Conservation (phyloP, 1,140 invertebrate species). For the Conopomorpha cramerella region DNA sequence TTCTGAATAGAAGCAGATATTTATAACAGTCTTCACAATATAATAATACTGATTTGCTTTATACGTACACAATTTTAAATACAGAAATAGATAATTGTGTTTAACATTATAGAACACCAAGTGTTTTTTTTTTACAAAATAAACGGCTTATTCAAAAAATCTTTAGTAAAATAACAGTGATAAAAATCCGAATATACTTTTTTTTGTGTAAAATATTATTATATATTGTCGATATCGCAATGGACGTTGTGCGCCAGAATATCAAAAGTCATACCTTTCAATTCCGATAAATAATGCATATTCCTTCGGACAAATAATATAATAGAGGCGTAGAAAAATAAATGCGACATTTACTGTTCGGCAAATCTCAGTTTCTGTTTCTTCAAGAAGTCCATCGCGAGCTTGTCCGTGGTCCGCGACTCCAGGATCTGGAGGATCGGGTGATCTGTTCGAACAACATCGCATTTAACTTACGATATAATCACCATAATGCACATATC, state of each 20-base stretch:
- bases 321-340: neutral
- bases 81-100: neutral
- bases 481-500: neutral
- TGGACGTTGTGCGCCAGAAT: constrained; percentile 42
- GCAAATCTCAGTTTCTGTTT: constrained; percentile 77
- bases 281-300: neutral
- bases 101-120: no score
- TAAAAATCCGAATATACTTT: no score
- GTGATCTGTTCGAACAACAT: no score
- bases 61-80: constrained; percentile 10
- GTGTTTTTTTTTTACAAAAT: neutral
- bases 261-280: neutral
- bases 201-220: constrained; percentile 23
- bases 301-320: neutral
- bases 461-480: constrained; percentile 16
- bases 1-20: neutral
- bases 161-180: no score
- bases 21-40: constrained; percentile 44
- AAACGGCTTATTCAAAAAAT: neutral
- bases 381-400: constrained; percentile 87
- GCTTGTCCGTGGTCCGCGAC: constrained; percentile 79
- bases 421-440: constrained; percentile 85
- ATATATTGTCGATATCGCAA: constrained; percentile 48
- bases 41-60: constrained; percentile 40
- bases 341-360: constrained; percentile 27